Evolutionary conservation across 1,140 invertebrate genomes (phyloP), one percentile per base, ranked within the genome.

Genomic region (Drosophila lacertosa): DNA sequence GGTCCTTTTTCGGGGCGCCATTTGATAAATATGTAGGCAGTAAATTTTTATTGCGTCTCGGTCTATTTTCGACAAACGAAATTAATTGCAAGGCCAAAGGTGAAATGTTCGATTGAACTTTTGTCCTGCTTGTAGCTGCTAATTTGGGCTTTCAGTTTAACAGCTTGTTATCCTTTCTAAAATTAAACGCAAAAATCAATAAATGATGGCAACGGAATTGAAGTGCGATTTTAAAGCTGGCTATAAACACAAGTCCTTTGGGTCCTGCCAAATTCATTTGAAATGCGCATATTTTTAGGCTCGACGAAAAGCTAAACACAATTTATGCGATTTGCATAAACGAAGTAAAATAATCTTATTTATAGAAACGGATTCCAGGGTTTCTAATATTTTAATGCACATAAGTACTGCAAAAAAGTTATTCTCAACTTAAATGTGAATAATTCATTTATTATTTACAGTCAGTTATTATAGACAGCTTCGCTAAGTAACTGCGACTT

Each of bases 11-110:
- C n/a, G n/a, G 6, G 71, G 40, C 62, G 79, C 63, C 81, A 65
- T 81, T 88, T 81, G 81, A 86, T 84, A 74, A 74, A 77, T 81
- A n/a, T n/a, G n/a, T n/a, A 78, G 63, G 54, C 55, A 60, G 50
- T 16, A 15, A 37, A 15, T 26, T 59, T 42, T 54, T 37, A 58
- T 69, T 69, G 44, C 48, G 68, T 71, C 60, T 70, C 72, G 20
- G 50, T 67, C 80, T 77, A 65, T 69, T 65, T 81, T 68, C 55
- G 64, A 74, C 78, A 82, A 78, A 70, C 69, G 45, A 74, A 79
- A 77, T 82, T 82, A 82, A 82, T 82, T 82, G 70, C 60, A 59
- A 37, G 37, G 35, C 72, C 55, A 40, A 39, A 51, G 71, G 53
- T 77, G 53, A 42, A 51, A 60, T 39, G 48, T 74, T 69, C 39